Evolutionary conservation across 2,888 invertebrate genomes (phyloP).

Genomic region (Phania funesta): DNA sequence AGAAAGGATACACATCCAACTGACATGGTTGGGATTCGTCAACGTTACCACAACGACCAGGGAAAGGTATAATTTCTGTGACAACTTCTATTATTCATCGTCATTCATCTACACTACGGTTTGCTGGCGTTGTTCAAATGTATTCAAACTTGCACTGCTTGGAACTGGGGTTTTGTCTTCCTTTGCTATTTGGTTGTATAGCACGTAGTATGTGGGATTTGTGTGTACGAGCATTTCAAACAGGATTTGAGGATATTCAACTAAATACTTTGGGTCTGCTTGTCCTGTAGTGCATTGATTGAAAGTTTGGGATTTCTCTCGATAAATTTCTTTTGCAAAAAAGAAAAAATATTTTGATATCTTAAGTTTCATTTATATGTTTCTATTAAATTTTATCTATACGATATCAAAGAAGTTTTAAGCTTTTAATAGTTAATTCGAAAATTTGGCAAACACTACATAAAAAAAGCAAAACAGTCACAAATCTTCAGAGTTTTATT

Average conservation of each 20-base stretch:
- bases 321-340: neutral
- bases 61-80: conserved; percentile 52
- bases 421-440: neutral
- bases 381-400: conserved; percentile 17
- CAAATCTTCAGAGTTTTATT: no score
- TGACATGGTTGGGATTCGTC: conserved; percentile 33
- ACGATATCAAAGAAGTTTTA: neutral
- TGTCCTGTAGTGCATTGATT: conserved; percentile 34
- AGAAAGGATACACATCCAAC: conserved; percentile 13
- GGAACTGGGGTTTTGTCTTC: conserved; percentile 11
- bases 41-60: conserved; percentile 25
- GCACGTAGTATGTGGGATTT: neutral
- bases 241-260: conserved; percentile 55
- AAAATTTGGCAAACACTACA: no score
- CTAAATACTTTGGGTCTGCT: conserved; percentile 34
- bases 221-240: conserved; percentile 31
- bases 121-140: conserved; percentile 32
- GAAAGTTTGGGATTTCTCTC: conserved; percentile 3
- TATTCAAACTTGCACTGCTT: conserved; percentile 26
- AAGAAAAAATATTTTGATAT: neutral
- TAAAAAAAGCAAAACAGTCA: no score
- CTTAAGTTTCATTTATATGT: no score
- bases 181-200: conserved; percentile 2
- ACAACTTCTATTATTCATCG: conserved; percentile 59
- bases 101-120: conserved; percentile 46